Evolutionary conservation across 2,113 vertebrate genomes (phyloP).

Genomic region (Dicerorhinus sumatrensis): DNA sequence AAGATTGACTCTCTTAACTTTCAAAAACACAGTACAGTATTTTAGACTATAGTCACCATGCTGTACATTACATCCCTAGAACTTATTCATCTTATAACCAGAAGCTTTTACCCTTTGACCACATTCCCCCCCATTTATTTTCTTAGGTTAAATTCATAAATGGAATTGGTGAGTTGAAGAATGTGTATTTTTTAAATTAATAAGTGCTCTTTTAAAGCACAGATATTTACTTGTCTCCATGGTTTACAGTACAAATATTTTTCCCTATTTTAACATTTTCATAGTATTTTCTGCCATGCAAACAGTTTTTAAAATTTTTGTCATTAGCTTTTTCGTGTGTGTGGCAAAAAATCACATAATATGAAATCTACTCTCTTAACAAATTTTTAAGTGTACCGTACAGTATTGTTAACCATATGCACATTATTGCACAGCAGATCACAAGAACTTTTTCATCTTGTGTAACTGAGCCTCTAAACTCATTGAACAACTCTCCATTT

Average conservation of each 20-base stretch:
- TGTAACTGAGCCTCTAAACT: background rate
- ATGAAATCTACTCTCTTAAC: background rate
- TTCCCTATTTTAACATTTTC: background rate
- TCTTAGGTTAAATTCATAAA: background rate
- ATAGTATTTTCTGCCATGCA: background rate
- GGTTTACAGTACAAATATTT: background rate
- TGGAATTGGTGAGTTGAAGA: background rate
- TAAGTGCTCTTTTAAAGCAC: background rate
- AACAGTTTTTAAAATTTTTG: background rate
- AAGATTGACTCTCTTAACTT: background rate
- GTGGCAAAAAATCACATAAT: background rate
- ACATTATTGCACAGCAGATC: background rate
- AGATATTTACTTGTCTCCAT: background rate
- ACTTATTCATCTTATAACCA: background rate
- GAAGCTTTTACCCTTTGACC: background rate
- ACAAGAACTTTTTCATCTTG: background rate
- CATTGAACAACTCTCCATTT: background rate
- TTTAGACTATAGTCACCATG: background rate
- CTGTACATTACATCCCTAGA: background rate
- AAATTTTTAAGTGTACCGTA: background rate
- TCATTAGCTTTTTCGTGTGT: background rate
- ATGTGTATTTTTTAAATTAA: background rate
- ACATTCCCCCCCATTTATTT: background rate
- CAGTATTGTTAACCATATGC: background rate
- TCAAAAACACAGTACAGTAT: background rate